These are phyloP conservation scores for Urocitellus parryii DNA, from an alignment of 2,113 vertebrate genomes.

Conservation along the genomic window DNA sequence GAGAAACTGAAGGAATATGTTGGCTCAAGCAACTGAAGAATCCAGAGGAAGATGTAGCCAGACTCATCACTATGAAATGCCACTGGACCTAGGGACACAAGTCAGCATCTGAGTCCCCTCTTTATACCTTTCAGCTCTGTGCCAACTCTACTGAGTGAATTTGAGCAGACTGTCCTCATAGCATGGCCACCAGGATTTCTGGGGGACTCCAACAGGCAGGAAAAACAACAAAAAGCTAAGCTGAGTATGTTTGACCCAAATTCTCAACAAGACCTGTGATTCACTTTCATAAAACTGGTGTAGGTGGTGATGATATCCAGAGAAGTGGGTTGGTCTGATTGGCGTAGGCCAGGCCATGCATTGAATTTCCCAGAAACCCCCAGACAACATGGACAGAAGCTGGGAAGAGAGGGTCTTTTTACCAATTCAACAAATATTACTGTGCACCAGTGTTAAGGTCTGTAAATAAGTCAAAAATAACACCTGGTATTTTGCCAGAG, in stretches of 20 bases:
- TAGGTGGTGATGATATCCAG: background rate
- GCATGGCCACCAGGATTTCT: background rate
- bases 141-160: background rate
- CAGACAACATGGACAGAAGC: background rate
- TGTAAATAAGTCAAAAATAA: too few species aligned
- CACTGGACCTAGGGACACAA: background rate
- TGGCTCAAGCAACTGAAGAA: background rate
- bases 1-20: background rate
- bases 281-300: background rate
- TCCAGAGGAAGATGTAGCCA: background rate
- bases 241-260: background rate
- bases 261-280: background rate
- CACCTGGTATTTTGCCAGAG: too few species aligned
- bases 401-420: background rate
- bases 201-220: background rate
- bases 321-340: background rate
- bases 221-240: background rate
- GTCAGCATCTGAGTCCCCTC: background rate
- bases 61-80: background rate
- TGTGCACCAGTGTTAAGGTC: too few species aligned
- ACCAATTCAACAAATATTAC: background rate
- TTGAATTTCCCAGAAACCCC: background rate
- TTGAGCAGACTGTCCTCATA: background rate
- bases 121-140: background rate
- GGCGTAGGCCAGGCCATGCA: background rate